Conservation (phyloP, 2,113 vertebrate genomes). For the Lophotis ruficrista region DNA sequence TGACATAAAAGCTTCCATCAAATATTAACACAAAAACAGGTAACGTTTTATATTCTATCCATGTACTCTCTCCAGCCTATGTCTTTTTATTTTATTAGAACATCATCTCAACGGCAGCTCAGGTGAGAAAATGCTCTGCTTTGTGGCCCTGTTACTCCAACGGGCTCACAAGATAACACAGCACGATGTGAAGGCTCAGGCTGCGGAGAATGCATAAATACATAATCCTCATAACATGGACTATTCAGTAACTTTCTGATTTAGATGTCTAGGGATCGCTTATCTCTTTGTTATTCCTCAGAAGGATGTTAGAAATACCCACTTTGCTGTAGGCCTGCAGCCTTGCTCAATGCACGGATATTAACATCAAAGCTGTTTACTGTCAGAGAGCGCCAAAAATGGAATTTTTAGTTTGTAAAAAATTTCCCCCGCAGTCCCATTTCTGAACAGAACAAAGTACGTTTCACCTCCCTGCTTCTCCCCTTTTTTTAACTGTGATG, state of each 20-base stretch:
- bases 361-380: conserved; percentile 15
- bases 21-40: too few species aligned
- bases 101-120: neutral
- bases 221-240: neutral
- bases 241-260: neutral
- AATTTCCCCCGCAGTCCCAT: neutral
- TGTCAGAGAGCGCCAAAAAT: neutral
- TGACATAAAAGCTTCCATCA: too few species aligned
- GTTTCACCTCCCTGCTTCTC: neutral
- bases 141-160: neutral
- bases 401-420: neutral
- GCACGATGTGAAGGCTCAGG: neutral
- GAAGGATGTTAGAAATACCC: conserved; percentile 10
- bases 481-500: neutral
- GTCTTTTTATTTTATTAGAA: neutral
- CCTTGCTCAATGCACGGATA: neutral
- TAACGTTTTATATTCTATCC: too few species aligned
- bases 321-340: conserved; percentile 4
- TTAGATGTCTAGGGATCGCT: neutral
- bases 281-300: conserved; percentile 1
- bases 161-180: neutral
- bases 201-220: neutral
- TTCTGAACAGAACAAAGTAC: neutral
- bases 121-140: neutral
- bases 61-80: neutral